These are phyloP conservation scores for Natrix natrix DNA, from an alignment of 2,797 vertebrate genomes.

Conservation along the genomic window DNA sequence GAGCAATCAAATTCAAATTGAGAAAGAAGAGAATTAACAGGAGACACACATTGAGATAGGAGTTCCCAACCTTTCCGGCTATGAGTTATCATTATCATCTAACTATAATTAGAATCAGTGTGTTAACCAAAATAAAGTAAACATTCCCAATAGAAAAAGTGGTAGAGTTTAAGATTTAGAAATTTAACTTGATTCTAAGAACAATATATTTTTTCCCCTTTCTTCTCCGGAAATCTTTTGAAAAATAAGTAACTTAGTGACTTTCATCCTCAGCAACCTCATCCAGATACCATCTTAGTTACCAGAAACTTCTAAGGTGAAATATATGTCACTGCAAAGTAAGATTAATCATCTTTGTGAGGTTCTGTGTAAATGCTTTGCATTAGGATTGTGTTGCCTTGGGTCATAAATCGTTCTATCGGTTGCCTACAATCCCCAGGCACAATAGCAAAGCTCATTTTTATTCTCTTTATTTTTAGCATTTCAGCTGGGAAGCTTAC, in stretches of 20 bases:
- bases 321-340: constrained; percentile 34
- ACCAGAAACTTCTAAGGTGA: constrained; percentile 36
- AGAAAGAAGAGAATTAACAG: background rate
- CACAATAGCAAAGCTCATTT: constrained; percentile 53
- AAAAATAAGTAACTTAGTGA: background rate
- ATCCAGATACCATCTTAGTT: constrained; percentile 27
- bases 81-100: background rate
- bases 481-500: constrained; percentile 20
- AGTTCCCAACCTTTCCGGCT: background rate
- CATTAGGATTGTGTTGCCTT: constrained; percentile 54
- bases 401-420: constrained; percentile 58
- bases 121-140: background rate
- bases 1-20: background rate
- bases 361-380: constrained; percentile 54
- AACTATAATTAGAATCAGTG: background rate
- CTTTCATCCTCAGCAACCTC: constrained; percentile 16
- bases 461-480: constrained; percentile 50
- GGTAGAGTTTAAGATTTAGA: background rate
- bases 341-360: constrained; percentile 52
- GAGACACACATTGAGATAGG: background rate
- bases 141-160: background rate
- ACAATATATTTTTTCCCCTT: constrained; percentile 13
- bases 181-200: background rate
- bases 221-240: background rate
- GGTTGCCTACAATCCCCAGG: constrained; percentile 43